Conservation (phyloP, 1,140 invertebrate genomes). For the Polypedilum pembai region DNA sequence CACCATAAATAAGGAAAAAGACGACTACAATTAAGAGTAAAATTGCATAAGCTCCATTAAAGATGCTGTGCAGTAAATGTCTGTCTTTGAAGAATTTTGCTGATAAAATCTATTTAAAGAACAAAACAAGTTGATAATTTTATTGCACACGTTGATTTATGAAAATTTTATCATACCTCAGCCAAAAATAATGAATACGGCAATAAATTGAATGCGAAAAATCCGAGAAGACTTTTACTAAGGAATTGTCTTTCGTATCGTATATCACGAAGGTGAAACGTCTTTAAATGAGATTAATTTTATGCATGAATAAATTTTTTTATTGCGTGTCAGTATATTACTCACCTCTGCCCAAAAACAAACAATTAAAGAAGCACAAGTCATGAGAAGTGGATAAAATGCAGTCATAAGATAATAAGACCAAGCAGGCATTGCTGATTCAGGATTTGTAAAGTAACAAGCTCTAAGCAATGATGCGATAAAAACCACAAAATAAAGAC, state of each 20-base stretch:
- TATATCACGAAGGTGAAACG: constrained; percentile 83
- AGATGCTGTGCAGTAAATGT: constrained; percentile 54
- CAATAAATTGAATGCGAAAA: constrained; percentile 83
- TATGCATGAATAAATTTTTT: constrained; percentile 19
- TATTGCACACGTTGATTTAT: constrained; percentile 22
- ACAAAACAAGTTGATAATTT: not conserved
- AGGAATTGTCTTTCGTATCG: constrained; percentile 83
- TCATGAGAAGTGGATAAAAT: constrained; percentile 83
- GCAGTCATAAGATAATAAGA: constrained; percentile 77
- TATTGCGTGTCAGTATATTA: constrained; percentile 31
- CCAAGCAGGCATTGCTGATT: constrained; percentile 71
- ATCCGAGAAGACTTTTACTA: constrained; percentile 87
- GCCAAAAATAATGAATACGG: constrained; percentile 77
- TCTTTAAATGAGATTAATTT: constrained; percentile 48
- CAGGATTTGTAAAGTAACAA: constrained; percentile 81
- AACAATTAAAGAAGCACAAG: constrained; percentile 82
- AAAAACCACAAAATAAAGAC: constrained; percentile 83
- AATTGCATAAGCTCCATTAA: constrained; percentile 87
- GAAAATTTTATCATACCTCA: constrained; percentile 50
- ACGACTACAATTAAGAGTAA: constrained; percentile 83
- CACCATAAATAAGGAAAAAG: constrained; percentile 90
- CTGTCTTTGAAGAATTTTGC: constrained; percentile 38
- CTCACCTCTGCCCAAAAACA: constrained; percentile 92
- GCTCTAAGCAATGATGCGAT: constrained; percentile 76
- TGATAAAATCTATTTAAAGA: constrained; percentile 33